Evolutionary conservation across 2,113 vertebrate genomes (phyloP).

Genomic region (Pionites leucogaster): DNA sequence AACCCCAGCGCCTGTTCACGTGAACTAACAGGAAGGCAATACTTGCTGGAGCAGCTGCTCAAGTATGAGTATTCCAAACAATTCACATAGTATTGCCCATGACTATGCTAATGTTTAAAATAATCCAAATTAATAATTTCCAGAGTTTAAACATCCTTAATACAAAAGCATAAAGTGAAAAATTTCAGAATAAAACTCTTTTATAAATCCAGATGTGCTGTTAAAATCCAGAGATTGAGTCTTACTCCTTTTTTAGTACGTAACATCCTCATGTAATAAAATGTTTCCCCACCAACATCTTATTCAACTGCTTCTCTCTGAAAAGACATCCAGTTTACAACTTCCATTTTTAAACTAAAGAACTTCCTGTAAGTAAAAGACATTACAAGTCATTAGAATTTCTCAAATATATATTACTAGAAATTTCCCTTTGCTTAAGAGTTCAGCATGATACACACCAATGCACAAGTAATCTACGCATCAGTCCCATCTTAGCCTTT

Average conservation of each 20-base stretch:
- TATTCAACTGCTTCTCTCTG: not conserved
- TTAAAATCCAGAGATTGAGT: not conserved
- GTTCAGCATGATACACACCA: not conserved
- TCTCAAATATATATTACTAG: not conserved
- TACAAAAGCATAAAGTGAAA: not conserved
- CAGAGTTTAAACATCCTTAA: not conserved
- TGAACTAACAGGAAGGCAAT: not conserved
- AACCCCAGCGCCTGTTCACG: accelerated
- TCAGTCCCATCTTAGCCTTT: not conserved
- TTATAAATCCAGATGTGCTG: not conserved
- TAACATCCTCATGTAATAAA: not conserved
- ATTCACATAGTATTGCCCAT: not conserved
- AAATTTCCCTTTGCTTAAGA: not conserved
- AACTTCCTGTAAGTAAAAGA: not conserved
- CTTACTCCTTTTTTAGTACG: not conserved
- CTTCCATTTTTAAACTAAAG: not conserved
- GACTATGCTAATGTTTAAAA: not conserved
- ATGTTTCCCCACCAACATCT: not conserved
- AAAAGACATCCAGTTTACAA: not conserved
- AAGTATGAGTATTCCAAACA: not conserved
- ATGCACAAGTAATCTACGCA: not conserved
- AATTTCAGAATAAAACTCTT: not conserved
- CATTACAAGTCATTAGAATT: not conserved
- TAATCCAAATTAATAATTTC: not conserved
- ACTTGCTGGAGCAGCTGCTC: not conserved